A percentile compares a stretch with the other conserved stretches of the same genome.
These are phyloP conservation scores for Atrichornis clamosus DNA, from an alignment of 2,113 vertebrate species.

Conservation along the genomic window DNA sequence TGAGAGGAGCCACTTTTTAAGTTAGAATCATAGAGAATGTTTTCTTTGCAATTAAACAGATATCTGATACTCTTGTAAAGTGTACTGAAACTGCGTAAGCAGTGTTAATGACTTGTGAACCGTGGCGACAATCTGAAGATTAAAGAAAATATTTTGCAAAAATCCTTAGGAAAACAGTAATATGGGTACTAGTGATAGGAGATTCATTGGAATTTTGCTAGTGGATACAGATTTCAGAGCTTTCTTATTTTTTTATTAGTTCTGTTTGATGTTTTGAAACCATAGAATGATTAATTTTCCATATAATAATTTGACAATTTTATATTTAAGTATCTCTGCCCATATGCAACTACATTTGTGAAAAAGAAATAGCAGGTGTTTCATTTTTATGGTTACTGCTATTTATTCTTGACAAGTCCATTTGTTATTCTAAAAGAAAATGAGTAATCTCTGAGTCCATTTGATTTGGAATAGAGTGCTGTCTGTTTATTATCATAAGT, in stretches of 20 bases:
- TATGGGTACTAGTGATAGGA: neutral
- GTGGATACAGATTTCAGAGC: neutral
- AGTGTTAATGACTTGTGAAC: neutral
- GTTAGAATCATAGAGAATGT: neutral
- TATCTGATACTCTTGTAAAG: neutral
- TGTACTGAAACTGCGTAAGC: neutral
- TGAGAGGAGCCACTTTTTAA: neutral
- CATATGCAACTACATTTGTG: conserved; percentile 64
- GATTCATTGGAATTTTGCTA: neutral
- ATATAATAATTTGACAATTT: conserved; percentile 55
- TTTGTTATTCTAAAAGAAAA: conserved; percentile 61
- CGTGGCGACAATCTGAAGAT: neutral
- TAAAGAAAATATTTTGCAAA: neutral
- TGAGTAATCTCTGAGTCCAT: neutral
- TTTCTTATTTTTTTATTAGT: neutral
- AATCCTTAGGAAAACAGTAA: neutral
- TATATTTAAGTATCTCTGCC: conserved; percentile 24
- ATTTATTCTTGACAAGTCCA: conserved; percentile 57
- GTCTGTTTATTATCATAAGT: neutral
- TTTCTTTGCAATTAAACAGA: neutral
- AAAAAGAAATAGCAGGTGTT: conserved; percentile 57
- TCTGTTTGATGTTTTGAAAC: neutral
- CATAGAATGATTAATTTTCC: conserved; percentile 37
- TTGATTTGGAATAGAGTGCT: conserved; percentile 15
- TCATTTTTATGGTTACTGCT: conserved; percentile 53